Conservation (phyloP, 2,888 invertebrate species). For the Polyommatus icarus region DNA sequence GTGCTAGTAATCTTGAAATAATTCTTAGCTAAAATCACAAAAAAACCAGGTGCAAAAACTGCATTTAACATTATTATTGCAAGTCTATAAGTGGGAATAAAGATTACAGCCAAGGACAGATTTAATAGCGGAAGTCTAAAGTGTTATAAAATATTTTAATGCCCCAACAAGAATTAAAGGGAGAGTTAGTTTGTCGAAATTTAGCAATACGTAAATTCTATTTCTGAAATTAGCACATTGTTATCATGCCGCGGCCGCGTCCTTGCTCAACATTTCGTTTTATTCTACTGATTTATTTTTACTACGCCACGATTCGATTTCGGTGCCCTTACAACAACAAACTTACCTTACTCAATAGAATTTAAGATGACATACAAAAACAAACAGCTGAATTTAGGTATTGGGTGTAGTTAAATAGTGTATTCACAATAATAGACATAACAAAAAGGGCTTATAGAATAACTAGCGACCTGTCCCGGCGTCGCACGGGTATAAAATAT, state of each 20-base stretch:
- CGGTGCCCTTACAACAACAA: slow-evolving; percentile 41
- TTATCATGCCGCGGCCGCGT: background rate
- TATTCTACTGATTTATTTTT: slow-evolving; percentile 22
- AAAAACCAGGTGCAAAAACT: background rate
- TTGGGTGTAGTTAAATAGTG: slow-evolving; percentile 13
- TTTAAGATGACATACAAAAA: slow-evolving; percentile 46
- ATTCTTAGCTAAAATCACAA: background rate
- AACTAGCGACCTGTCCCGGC: too few species aligned
- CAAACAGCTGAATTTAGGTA: slow-evolving; percentile 39
- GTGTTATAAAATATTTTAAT: background rate
- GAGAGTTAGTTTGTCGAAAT: slow-evolving; percentile 25
- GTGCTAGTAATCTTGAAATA: too few species aligned
- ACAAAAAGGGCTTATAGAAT: too few species aligned
- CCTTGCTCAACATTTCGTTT: background rate
- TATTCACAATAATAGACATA: background rate
- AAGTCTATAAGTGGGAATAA: background rate
- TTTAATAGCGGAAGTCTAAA: slow-evolving; percentile 1
- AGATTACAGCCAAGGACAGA: background rate
- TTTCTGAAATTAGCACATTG: background rate
- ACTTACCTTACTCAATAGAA: slow-evolving; percentile 40
- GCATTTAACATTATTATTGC: background rate
- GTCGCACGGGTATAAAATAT: too few species aligned
- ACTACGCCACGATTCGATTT: slow-evolving; percentile 37
- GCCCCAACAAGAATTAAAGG: slow-evolving; percentile 27
- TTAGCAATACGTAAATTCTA: background rate